A percentile compares a stretch with the other conserved stretches of the same genome.
Evolutionary conservation across 30 jellyfish, hydroid and myxozoan species (phyloP).

Genomic region (Chrysaora quinquecirrha): DNA sequence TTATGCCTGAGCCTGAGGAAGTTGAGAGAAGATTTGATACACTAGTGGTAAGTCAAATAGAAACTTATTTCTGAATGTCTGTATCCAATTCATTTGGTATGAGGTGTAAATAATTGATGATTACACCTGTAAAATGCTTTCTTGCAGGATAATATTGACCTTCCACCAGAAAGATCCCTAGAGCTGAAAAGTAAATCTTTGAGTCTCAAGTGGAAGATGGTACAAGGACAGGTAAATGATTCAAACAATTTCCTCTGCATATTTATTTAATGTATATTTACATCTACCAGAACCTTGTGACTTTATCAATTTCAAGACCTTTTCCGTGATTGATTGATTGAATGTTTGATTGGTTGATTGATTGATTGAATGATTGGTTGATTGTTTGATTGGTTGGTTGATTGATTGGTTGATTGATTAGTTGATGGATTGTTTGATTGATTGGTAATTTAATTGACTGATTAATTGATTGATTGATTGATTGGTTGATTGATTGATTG

Average conservation of each 20-base stretch:
- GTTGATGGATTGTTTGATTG: too few species aligned
- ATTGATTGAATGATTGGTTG: too few species aligned
- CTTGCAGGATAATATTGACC: slow-evolving; percentile 44
- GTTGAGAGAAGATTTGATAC: slow-evolving; percentile 38
- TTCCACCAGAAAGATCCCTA: slow-evolving; percentile 43
- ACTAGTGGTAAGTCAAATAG: slow-evolving; percentile 45
- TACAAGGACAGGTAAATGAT: slow-evolving; percentile 58
- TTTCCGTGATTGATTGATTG: background rate
- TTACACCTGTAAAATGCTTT: background rate
- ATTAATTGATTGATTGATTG: too few species aligned
- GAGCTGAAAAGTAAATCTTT: slow-evolving; percentile 45
- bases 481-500: too few species aligned
- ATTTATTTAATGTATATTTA: background rate
- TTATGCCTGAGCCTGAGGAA: slow-evolving; percentile 43
- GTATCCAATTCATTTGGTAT: background rate
- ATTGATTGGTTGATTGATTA: too few species aligned
- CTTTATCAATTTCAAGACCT: background rate
- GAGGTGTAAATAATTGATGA: too few species aligned
- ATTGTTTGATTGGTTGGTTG: too few species aligned
- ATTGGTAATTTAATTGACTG: too few species aligned
- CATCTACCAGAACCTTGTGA: background rate
- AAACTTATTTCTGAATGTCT: background rate
- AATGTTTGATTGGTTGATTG: too few species aligned
- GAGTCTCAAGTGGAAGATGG: slow-evolving; percentile 66
- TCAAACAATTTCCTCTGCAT: background rate